phyloP scores from a whole-genome alignment of 2,888 invertebrate species.

The Cosmia pyralina region DNA sequence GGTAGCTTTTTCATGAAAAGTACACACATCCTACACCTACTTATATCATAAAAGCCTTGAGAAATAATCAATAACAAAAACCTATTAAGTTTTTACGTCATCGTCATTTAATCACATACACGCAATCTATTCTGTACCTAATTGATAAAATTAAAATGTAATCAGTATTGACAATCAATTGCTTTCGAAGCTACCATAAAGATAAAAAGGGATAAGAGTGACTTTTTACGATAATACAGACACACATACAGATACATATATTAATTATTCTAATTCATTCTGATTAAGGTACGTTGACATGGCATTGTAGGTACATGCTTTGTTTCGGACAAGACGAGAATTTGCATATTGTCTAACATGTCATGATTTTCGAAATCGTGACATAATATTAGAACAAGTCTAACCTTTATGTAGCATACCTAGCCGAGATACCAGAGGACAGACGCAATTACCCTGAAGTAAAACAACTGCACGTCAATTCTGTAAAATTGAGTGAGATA shows the following conservation, averaged over 20 bases:
- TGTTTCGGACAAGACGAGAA: background rate
- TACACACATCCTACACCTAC: too few relatives aligned
- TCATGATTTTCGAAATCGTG: too few relatives aligned
- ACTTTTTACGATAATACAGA: background rate
- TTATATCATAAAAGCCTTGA: background rate
- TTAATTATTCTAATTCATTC: conserved; percentile 1
- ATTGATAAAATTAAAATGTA: conserved; percentile 3
- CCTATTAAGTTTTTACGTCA: background rate
- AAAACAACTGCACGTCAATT: too few relatives aligned
- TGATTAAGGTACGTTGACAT: conserved; percentile 20
- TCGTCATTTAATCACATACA: conserved; percentile 1
- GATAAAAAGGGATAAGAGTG: conserved; percentile 5
- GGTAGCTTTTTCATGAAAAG: too few relatives aligned
- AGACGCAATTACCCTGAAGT: too few relatives aligned
- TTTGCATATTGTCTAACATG: background rate
- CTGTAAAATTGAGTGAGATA: too few relatives aligned
- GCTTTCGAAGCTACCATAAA: conserved; percentile 25
- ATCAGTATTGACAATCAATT: conserved; percentile 45
- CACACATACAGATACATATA: background rate
- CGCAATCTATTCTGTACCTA: conserved; percentile 1
- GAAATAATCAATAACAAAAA: conserved; percentile 8
- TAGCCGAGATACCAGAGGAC: too few relatives aligned
- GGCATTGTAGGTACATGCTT: background rate
- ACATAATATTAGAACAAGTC: too few relatives aligned
- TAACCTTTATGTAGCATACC: too few relatives aligned